Base-by-base conservation (phyloP, 2,797 vertebrate genomes). In the Typhlichthys eigenmanni region DNA sequence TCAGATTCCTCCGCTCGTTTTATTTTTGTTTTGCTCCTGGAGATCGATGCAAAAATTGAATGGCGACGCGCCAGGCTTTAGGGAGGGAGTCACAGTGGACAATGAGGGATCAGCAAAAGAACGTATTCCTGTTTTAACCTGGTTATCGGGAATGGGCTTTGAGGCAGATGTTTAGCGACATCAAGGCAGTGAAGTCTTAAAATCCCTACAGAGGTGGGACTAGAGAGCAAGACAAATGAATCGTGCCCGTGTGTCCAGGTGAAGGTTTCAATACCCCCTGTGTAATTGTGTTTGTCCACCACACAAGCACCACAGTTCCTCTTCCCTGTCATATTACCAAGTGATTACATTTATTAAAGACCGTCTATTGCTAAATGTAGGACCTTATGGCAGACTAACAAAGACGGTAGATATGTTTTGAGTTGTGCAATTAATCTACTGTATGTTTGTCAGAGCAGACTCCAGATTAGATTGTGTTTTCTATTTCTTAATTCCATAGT, bases 31-130 rank as follows among this genome's bases (percentile, higher is more conserved):
- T 57, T 14, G n/a, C 12, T 12, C 77, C 71, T 51, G 64, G 2
- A 88, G 87, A 92, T 92, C 90, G 81, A 92, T 91, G 88, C 74
- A 85, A 85, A 89, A 90, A 91, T 92, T 82, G 56, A 92, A 91
- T 89, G 74, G 80, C 53, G 78, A 69, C 66, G 55, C 56, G 38
- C 55, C 55, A 9, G 29, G 53, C 48, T 74, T 76, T 72, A 66
- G 46, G 47, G 75, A 52, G 75, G 79, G 66, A 84, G 83, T 83
- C 73, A 65, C 76, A 77, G 81, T 78, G 85, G 78, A 85, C 75
- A 80, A 85, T 84, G 83, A 91, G 83, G 81, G 81, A 75, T 69
- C 75, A 55, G 78, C 73, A 70, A 86, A 75, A 79, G 80, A 75
- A 90, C 80, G 78, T 72, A 87, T 90, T 89, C 75, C 77, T 66